These are phyloP conservation scores for Stenolophus ochropezus DNA, from an alignment of 2,888 invertebrate species.

Conservation along the genomic window DNA sequence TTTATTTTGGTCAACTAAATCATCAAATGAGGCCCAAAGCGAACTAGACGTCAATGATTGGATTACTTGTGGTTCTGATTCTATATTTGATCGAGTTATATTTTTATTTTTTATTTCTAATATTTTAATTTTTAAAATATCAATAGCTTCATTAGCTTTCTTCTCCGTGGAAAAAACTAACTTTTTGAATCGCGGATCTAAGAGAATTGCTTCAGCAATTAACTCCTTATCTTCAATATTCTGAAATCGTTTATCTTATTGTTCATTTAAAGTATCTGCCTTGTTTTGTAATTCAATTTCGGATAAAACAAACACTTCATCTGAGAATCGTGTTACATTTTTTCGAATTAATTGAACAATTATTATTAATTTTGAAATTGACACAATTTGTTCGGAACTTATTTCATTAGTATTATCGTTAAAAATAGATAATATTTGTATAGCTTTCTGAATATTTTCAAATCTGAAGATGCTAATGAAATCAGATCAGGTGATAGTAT, in stretches of 20 bases:
- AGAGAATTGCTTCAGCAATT: not conserved
- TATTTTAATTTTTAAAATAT: not conserved
- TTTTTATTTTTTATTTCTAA: not conserved
- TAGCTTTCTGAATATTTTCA: not conserved
- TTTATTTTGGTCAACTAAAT: not conserved
- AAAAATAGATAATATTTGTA: not conserved
- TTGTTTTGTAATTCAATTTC: not conserved
- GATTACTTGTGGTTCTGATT: not conserved
- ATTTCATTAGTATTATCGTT: not conserved
- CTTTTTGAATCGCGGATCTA: slow-evolving; percentile 4
- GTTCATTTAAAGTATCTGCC: not conserved
- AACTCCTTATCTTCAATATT: not conserved
- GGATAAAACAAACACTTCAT: too few relatives aligned
- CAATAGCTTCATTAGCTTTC: not conserved
- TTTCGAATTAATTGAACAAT: not conserved
- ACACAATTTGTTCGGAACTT: not conserved
- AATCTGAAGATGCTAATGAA: not conserved
- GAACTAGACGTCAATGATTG: not conserved
- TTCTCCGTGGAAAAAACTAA: not conserved
- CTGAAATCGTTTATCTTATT: not conserved
- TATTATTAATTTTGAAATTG: slow-evolving; percentile 7
- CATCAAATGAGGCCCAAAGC: not conserved
- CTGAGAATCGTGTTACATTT: too few relatives aligned
- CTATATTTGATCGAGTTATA: not conserved
- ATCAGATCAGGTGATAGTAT: not conserved